These are phyloP conservation scores for Trichonephila clavata DNA, from an alignment of 1,140 invertebrate species.

Conservation along the genomic window DNA sequence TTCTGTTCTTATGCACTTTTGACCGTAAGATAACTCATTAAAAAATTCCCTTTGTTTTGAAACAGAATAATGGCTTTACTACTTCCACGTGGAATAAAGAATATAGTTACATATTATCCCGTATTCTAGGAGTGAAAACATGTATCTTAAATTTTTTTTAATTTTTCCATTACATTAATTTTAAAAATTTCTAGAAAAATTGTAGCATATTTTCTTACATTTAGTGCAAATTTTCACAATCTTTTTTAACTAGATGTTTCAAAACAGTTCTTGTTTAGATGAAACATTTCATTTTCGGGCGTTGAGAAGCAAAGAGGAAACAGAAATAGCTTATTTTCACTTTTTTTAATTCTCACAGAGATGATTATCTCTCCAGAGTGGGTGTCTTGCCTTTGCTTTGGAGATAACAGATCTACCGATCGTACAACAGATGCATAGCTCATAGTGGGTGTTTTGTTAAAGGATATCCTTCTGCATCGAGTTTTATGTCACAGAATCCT, in stretches of 20 bases:
- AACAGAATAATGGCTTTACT: too few species aligned
- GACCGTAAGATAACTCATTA: too few species aligned
- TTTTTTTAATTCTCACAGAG: not conserved
- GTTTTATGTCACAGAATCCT: not conserved
- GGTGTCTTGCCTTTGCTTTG: not conserved
- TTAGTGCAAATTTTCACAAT: too few species aligned
- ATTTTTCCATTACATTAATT: too few species aligned
- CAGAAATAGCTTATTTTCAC: not conserved
- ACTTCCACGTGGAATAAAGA: too few species aligned
- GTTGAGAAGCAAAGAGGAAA: not conserved
- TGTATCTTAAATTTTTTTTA: too few species aligned
- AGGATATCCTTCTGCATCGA: not conserved
- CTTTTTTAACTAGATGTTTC: not conserved
- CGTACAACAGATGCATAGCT: not conserved
- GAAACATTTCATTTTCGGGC: not conserved
- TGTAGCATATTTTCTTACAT: too few species aligned
- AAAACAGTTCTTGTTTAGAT: not conserved
- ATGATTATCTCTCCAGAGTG: not conserved
- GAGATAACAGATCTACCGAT: slow-evolving; percentile 27
- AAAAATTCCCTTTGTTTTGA: too few species aligned
- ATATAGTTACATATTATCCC: too few species aligned
- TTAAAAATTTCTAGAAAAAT: too few species aligned
- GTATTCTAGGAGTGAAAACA: too few species aligned
- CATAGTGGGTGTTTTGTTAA: not conserved
- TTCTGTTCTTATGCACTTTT: too few species aligned